Evolutionary conservation across 1,140 invertebrate genomes (phyloP), one percentile per base, ranked within the genome.

Genomic region (Diabrotica virgifera): DNA sequence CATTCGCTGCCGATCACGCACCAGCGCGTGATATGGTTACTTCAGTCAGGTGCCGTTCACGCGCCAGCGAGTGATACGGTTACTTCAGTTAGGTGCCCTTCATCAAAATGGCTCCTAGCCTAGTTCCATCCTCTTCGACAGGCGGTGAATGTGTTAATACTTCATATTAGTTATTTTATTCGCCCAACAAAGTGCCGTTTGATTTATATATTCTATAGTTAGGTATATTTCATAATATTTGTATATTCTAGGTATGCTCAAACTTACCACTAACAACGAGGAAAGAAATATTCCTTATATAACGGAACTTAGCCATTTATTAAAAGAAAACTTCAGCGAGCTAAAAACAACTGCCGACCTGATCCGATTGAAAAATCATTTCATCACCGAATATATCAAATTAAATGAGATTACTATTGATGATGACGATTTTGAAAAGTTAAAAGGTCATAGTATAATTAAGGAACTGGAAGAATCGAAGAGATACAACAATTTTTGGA

Each of bases 311-410:
- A 66, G 65, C 46, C 62, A 69, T 36, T 52, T 76, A 12, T 61
- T 76, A 36, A 70, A 69, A 62, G 70, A 64, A 3, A 66, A 56
- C 12, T 73, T 70, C 13, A 63, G 66, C 8, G 70, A 73, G 10
- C 11, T 68, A 35, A 67, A 74, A 38, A 64, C 64, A 36, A 71
- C 73, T 59, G 63, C 65, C 6, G 51, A 65, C 10, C 40, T 70
- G 11, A 64, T 70, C 55, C 50, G 59, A 13, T 51, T 76, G 36
- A 73, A 72, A 51, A 68, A 70, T n/a, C 72, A 76, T 59, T 76
- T 74, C 61, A 57, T 76, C 10, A 71, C 69, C 36, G 65, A 71
- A 53, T 74, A 70, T 62, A 72, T 73, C 6, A 11, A 14, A 10
- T 55, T 70, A 51, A 54, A 66, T 10, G 37, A 59, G 35, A 51